These are phyloP conservation scores for Dryobates pubescens DNA, from an alignment of 2,797 vertebrate species.

Conservation along the genomic window DNA sequence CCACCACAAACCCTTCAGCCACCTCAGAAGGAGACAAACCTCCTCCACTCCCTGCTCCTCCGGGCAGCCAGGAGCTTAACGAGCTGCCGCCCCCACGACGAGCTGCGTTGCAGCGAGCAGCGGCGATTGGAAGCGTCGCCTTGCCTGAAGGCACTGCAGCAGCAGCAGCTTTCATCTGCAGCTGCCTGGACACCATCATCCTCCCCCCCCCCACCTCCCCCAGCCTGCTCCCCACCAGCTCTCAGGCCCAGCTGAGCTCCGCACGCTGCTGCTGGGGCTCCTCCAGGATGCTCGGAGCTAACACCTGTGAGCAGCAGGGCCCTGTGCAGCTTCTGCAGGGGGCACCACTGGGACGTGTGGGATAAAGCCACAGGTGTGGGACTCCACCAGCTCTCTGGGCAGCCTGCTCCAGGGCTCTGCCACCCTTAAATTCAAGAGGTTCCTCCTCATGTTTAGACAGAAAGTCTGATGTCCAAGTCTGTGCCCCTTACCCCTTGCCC, in stretches of 20 bases:
- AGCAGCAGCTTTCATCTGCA: not conserved
- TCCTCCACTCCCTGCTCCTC: not conserved
- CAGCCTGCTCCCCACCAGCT: fast-evolving
- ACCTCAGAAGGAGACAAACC: not conserved
- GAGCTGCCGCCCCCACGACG: constrained; percentile 21
- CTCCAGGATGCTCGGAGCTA: not conserved
- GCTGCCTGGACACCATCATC: not conserved
- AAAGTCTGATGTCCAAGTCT: too few relatives aligned
- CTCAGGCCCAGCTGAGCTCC: not conserved
- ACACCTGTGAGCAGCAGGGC: fast-evolving
- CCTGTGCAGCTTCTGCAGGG: fast-evolving
- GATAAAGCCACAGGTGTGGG: not conserved
- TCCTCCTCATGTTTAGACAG: too few relatives aligned
- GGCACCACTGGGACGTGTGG: not conserved
- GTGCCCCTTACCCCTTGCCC: too few relatives aligned
- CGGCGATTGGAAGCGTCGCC: not conserved
- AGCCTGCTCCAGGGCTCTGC: too few relatives aligned
- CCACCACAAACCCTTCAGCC: not conserved
- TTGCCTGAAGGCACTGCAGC: not conserved
- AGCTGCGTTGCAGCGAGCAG: not conserved
- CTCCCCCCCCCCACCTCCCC: fast-evolving
- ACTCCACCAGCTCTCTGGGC: too few relatives aligned
- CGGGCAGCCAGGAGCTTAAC: not conserved
- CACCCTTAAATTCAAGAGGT: not conserved
- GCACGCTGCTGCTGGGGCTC: fast-evolving